Evolutionary conservation across 2,113 vertebrate species (phyloP), one percentile per base, ranked within the genome.

Genomic region (Tetrax tetrax): DNA sequence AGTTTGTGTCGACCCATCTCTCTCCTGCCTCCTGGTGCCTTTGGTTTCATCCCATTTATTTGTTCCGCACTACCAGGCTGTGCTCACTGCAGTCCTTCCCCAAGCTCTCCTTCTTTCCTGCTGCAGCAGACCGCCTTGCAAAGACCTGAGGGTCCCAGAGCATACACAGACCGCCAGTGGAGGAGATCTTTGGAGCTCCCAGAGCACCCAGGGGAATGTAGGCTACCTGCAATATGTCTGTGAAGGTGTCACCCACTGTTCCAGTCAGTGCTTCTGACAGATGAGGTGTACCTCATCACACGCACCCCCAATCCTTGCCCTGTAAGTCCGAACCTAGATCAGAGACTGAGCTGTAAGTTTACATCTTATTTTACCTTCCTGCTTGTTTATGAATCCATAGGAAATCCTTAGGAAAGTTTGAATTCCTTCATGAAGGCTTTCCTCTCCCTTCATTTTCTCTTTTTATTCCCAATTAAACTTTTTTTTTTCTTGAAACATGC

Each of bases 91-190:
- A 61, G 41, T 57, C 41, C 35, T 89, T 54, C 31, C 56, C 48
- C 61, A 84, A 35, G 25, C 4, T n/a, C 3, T 35, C 41, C 27
- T 77, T 50, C 1, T 50, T 85, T 50, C 13, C 15, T 41, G 51
- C 56, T 63, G 37, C 5, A 3, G 48, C 4, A 70, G n/a, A 13
- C 41, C 70, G 85, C 64, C 60, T 72, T 72, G 35, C 10, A 43
- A 68, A 50, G 53, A 68, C 14, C 12, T 59, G 31, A 21, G 31
- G 10, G 27, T 68, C 47, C 29, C 41, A 28, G 28, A 2, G 3
- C 11, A 2, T 9, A 14, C 0, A 1, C 43, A 72, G 28, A 33
- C 8, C 48, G 33, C 5, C 1, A 8, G 27, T 14, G 18, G 16
- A 71, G 56, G 91, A 72, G 8, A 66, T 29, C 56, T 87, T 51